Evolutionary conservation across 2,888 invertebrate genomes (phyloP).

Genomic region (Steinernema hermaphroditum): DNA sequence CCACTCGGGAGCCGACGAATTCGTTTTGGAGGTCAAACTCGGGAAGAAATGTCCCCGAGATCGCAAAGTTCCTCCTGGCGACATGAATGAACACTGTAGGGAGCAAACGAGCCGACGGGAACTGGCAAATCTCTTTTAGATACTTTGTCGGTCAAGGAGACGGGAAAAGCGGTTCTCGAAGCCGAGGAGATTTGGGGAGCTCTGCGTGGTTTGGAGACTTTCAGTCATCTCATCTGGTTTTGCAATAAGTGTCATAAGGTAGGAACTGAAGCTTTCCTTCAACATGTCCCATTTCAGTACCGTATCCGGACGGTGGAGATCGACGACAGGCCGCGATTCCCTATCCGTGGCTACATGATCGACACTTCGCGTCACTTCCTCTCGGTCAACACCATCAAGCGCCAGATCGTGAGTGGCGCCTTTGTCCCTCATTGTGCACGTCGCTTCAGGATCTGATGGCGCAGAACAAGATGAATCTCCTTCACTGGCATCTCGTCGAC

Average conservation of each 20-base stretch:
- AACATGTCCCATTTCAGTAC: constrained; percentile 49
- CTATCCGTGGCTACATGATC: constrained; percentile 81
- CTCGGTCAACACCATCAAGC: constrained; percentile 68
- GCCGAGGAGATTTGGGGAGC: constrained; percentile 61
- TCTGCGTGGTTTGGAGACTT: constrained; percentile 82
- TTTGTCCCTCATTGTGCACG: neutral
- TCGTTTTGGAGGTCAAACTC: constrained; percentile 10
- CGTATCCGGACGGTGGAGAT: constrained; percentile 69
- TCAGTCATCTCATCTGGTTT: constrained; percentile 75
- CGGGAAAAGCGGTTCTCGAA: constrained; percentile 45
- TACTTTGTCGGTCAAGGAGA: constrained; percentile 43
- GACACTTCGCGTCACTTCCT: constrained; percentile 87
- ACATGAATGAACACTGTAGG: constrained; percentile 30
- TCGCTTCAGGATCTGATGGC: constrained; percentile 57
- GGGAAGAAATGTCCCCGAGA: neutral
- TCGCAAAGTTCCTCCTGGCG: constrained; percentile 3
- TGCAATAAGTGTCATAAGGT: constrained; percentile 48
- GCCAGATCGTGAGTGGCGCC: constrained; percentile 45
- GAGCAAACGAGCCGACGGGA: no score
- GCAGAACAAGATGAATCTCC: constrained; percentile 83
- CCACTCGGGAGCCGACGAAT: constrained; percentile 8
- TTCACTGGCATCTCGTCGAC: constrained; percentile 92
- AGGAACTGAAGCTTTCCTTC: no score
- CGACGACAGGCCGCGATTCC: constrained; percentile 78
- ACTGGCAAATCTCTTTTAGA: constrained; percentile 39